Conservation (phyloP, 2,888 invertebrate genomes). For the Hydroisotoma schaefferi region DNA sequence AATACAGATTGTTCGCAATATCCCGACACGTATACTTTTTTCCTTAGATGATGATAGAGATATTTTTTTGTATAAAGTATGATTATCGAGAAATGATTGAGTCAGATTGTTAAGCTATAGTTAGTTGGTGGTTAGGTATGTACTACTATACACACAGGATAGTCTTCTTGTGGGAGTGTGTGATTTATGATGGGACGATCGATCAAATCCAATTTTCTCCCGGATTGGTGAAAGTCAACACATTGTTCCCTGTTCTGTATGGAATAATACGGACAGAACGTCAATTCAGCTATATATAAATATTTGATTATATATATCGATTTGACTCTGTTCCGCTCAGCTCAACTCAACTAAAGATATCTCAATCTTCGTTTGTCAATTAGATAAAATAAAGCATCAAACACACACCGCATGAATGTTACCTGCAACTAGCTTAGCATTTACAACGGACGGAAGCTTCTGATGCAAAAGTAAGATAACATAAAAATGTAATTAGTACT, state of each 20-base stretch:
- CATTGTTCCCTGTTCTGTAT: constrained; percentile 1
- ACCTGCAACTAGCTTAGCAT: not conserved
- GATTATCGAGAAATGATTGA: too few relatives aligned
- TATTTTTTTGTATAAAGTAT: too few relatives aligned
- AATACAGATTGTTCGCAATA: too few relatives aligned
- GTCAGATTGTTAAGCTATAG: too few relatives aligned
- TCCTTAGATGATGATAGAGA: too few relatives aligned
- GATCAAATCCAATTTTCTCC: constrained; percentile 34
- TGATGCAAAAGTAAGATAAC: too few relatives aligned
- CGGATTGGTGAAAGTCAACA: constrained; percentile 10
- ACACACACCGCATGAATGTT: not conserved
- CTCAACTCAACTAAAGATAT: constrained; percentile 5
- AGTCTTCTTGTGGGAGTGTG: constrained; percentile 11
- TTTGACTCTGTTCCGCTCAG: not conserved
- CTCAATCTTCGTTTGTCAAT: not conserved
- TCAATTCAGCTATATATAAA: too few relatives aligned
- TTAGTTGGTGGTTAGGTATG: not conserved
- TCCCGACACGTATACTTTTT: too few relatives aligned
- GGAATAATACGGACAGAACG: too few relatives aligned
- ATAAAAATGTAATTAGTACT: too few relatives aligned
- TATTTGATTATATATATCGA: too few relatives aligned
- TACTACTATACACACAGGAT: not conserved
- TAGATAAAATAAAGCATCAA: not conserved
- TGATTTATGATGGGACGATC: constrained; percentile 34
- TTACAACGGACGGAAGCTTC: not conserved